Evolutionary conservation across 2,888 invertebrate genomes (phyloP).

Genomic region (Papilio elwesi): DNA sequence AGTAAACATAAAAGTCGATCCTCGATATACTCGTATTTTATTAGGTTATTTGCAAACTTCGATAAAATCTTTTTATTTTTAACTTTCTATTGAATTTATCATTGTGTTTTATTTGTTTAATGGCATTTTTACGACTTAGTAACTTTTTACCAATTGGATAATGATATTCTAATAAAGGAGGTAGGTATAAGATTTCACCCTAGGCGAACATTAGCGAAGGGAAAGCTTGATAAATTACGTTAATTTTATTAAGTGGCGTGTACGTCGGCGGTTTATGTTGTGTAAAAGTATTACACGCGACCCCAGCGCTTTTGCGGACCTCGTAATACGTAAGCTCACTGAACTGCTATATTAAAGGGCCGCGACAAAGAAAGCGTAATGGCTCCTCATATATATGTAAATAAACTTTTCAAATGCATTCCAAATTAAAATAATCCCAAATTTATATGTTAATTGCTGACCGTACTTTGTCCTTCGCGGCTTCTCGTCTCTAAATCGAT

Average conservation of each 20-base stretch:
- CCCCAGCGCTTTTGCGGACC: slow-evolving; percentile 51
- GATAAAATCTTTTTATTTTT: too few species aligned
- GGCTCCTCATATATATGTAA: slow-evolving; percentile 78
- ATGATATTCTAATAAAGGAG: slow-evolving; percentile 18
- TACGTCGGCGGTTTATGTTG: slow-evolving; percentile 62
- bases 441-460: slow-evolving; percentile 82
- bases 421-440: slow-evolving; percentile 82
- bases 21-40: too few species aligned
- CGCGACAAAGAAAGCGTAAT: slow-evolving; percentile 77
- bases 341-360: slow-evolving; percentile 70
- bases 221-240: slow-evolving; percentile 71
- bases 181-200: slow-evolving; percentile 31
- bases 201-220: slow-evolving; percentile 24
- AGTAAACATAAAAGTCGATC: too few species aligned
- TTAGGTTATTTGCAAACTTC: too few species aligned
- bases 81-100: neutral
- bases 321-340: slow-evolving; percentile 64
- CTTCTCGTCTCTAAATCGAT: slow-evolving; percentile 78
- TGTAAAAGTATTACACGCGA: slow-evolving; percentile 51
- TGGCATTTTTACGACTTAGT: neutral
- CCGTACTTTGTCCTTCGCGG: slow-evolving; percentile 80
- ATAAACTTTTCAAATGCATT: slow-evolving; percentile 79
- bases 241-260: slow-evolving; percentile 81
- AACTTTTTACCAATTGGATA: slow-evolving; percentile 19
- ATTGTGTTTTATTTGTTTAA: neutral